Percentiles rank a stretch among this genome's conserved stretches.
Conservation (phyloP, 2,797 vertebrate species). For the Anabacerthia variegaticeps region DNA sequence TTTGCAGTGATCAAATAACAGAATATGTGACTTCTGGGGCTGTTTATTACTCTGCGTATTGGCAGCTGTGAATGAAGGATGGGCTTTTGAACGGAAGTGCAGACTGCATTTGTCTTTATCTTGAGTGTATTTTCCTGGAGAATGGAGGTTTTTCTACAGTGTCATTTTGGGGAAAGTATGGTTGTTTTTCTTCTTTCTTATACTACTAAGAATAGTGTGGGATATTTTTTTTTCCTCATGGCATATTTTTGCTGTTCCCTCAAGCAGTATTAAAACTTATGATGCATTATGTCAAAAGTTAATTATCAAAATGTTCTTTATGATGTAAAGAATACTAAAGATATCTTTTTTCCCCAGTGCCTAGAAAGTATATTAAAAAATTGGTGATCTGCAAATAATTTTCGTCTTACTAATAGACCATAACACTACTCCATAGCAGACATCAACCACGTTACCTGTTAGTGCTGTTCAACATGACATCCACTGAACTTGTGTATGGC, state of each 20-base stretch:
- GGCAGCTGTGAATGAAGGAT: not conserved
- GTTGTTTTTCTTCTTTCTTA: not conserved
- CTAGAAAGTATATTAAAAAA: not conserved
- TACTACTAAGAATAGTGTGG: not conserved
- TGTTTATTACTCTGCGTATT: not conserved
- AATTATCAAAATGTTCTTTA: not conserved
- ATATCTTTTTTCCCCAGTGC: not conserved
- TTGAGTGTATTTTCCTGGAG: not conserved
- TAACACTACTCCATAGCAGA: not conserved
- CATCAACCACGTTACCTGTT: not conserved
- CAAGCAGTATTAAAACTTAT: not conserved
- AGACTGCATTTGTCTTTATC: not conserved
- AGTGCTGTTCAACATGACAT: not conserved
- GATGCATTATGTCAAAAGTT: not conserved
- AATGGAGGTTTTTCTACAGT: not conserved
- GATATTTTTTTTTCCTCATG: fast-evolving
- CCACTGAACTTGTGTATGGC: not conserved
- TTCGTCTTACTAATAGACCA: not conserved
- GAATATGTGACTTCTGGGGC: not conserved
- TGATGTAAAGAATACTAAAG: not conserved
- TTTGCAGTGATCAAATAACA: not conserved
- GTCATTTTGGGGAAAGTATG: not conserved
- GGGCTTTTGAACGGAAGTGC: not conserved
- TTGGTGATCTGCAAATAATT: not conserved
- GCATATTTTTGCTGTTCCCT: not conserved